These are phyloP conservation scores for Ophioderma brevispina DNA, from an alignment of 35 echinoderm and acorn worm species.

Conservation along the genomic window DNA sequence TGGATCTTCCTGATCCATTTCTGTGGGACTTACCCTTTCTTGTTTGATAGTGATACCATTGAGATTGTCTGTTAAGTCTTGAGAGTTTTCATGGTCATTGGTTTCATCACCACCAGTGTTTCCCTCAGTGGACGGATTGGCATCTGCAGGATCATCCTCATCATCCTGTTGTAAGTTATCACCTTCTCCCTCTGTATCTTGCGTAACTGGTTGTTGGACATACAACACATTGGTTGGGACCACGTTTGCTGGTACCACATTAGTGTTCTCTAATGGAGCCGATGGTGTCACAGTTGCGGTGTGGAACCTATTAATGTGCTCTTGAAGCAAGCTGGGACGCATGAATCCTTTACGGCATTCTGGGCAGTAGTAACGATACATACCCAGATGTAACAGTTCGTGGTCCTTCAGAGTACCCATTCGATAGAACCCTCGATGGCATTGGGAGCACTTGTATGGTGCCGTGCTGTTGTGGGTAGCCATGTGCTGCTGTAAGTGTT, in stretches of 20 bases:
- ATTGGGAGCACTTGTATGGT: neutral
- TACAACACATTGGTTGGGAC: neutral
- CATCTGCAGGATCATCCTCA: neutral
- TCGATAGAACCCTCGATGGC: neutral
- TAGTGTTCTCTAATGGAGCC: slow-evolving; percentile 6
- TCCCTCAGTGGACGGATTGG: neutral
- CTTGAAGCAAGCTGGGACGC: slow-evolving; percentile 23
- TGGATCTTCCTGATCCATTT: neutral
- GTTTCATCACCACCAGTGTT: neutral
- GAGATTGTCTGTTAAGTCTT: neutral
- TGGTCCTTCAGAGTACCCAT: neutral
- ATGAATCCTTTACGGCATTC: slow-evolving; percentile 39
- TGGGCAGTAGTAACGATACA: slow-evolving; percentile 23
- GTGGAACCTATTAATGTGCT: slow-evolving; percentile 38
- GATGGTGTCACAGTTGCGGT: neutral
- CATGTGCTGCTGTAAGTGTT: slow-evolving; percentile 1
- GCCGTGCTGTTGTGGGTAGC: neutral
- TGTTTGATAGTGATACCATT: neutral
- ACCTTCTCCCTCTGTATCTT: neutral
- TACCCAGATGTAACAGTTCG: neutral
- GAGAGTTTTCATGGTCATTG: neutral
- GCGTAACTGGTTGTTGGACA: neutral
- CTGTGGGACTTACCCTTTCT: neutral
- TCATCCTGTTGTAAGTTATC: neutral
- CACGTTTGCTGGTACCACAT: neutral